These are phyloP conservation scores for Phodopus roborovskii DNA, from an alignment of 2,113 vertebrate genomes.

Conservation along the genomic window DNA sequence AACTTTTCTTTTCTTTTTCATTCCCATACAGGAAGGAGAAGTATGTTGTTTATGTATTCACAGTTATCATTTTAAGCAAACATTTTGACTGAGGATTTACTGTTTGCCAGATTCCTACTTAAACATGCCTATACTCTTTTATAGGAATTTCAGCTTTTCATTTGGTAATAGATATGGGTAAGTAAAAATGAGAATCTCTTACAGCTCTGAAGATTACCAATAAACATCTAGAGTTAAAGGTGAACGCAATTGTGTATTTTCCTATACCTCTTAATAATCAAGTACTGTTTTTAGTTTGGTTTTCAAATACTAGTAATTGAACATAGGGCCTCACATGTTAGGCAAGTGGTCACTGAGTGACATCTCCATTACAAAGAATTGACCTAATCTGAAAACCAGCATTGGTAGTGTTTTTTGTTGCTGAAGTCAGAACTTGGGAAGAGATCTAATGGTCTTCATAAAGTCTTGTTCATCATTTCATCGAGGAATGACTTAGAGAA, in stretches of 20 bases:
- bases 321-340: too few relatives aligned
- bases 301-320: background rate
- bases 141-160: conserved; percentile 69
- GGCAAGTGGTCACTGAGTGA: background rate
- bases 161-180: conserved; percentile 74
- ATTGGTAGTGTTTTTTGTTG: conserved; percentile 43
- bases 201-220: conserved; percentile 30
- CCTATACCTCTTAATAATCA: background rate
- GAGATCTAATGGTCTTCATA: conserved; percentile 25
- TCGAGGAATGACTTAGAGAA: background rate
- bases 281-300: background rate
- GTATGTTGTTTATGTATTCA: conserved; percentile 54
- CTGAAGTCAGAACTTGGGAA: conserved; percentile 32
- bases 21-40: conserved; percentile 70
- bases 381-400: background rate
- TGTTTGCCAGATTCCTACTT: conserved; percentile 59
- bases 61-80: conserved; percentile 35
- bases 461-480: conserved; percentile 46
- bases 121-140: conserved; percentile 64
- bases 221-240: conserved; percentile 23
- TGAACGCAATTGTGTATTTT: background rate
- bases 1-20: conserved; percentile 70
- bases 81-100: conserved; percentile 65
- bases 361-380: background rate
- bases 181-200: conserved; percentile 61